phyloP scores from a whole-genome alignment of 1,140 invertebrate genomes.

The Drosophila simulans region DNA sequence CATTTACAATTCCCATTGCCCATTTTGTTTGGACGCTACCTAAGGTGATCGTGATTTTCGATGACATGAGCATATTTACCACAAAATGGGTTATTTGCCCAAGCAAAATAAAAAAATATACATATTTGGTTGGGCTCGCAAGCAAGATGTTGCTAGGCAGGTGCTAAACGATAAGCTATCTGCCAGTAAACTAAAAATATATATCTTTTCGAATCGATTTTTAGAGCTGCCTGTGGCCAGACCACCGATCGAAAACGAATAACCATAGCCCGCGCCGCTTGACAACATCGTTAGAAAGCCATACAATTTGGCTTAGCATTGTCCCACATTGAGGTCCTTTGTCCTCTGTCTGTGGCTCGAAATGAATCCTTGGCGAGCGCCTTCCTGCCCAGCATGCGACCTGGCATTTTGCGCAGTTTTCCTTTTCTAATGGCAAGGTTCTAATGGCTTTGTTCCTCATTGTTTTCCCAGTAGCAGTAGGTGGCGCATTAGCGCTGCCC shows the following conservation, averaged over 20 bases:
- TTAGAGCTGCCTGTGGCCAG: background rate
- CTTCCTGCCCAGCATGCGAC: conserved; percentile 36
- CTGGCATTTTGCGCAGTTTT: conserved; percentile 50
- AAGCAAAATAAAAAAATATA: background rate
- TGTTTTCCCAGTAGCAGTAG: conserved; percentile 50
- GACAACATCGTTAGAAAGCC: conserved; percentile 53
- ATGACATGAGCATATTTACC: conserved; percentile 76
- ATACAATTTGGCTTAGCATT: conserved; percentile 61
- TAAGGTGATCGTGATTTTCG: conserved; percentile 70
- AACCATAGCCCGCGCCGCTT: conserved; percentile 25
- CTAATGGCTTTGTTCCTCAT: conserved; percentile 15
- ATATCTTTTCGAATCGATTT: conserved; percentile 1
- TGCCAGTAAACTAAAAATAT: background rate
- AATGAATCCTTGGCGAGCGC: conserved; percentile 46
- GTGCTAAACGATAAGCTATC: conserved; percentile 69
- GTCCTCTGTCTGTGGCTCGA: conserved; percentile 19
- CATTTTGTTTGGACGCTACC: conserved; percentile 25
- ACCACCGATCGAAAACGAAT: conserved; percentile 26
- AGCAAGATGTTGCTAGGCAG: conserved; percentile 40
- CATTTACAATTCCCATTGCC: conserved; percentile 11
- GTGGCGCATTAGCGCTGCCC: conserved; percentile 46
- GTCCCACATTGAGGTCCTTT: conserved; percentile 31
- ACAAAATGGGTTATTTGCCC: conserved; percentile 73
- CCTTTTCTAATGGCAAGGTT: conserved; percentile 25
- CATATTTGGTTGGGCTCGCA: conserved; percentile 26